A percentile compares a stretch with the other conserved stretches of the same genome.
Conservation (phyloP, 2,888 invertebrate genomes). For the Ectropis crepuscularia region DNA sequence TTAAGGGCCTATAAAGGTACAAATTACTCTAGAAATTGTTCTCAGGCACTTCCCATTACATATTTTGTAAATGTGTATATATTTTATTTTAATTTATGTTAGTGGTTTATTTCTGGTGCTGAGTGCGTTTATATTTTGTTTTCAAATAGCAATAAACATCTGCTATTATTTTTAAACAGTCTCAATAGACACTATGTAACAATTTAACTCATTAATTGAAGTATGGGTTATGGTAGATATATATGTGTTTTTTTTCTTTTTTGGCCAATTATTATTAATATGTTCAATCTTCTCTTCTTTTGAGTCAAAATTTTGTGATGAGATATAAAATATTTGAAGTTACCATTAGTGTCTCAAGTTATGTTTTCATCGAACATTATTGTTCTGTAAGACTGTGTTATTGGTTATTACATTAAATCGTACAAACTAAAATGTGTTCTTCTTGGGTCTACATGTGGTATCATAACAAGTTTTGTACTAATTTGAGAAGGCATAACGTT, state of each 20-base stretch:
- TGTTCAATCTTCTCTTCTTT: constrained; percentile 44
- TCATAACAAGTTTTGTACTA: too few relatives aligned
- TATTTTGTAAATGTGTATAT: constrained; percentile 76
- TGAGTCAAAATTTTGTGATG: constrained; percentile 69
- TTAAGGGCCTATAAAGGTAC: constrained; percentile 23
- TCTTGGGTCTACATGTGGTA: too few relatives aligned
- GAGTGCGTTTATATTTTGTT: constrained; percentile 66
- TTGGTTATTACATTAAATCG: constrained; percentile 81
- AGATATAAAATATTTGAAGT: constrained; percentile 69
- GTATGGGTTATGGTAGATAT: constrained; percentile 17
- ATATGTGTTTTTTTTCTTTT: constrained; percentile 41
- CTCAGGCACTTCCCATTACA: constrained; percentile 39
- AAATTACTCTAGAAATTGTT: constrained; percentile 28
- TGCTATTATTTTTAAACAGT: constrained; percentile 21
- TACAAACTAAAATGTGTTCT: constrained; percentile 61
- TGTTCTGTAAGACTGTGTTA: constrained; percentile 81
- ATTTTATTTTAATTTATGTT: constrained; percentile 72
- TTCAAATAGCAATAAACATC: constrained; percentile 41
- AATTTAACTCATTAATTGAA: constrained; percentile 26
- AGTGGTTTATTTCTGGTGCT: constrained; percentile 70
- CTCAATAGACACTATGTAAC: constrained; percentile 42
- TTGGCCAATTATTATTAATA: constrained; percentile 38
- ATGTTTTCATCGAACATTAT: constrained; percentile 73
- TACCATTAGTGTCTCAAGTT: constrained; percentile 74
- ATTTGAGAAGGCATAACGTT: too few relatives aligned